Conservation (phyloP, 2,888 invertebrate genomes). For the Melanostoma scalare region DNA sequence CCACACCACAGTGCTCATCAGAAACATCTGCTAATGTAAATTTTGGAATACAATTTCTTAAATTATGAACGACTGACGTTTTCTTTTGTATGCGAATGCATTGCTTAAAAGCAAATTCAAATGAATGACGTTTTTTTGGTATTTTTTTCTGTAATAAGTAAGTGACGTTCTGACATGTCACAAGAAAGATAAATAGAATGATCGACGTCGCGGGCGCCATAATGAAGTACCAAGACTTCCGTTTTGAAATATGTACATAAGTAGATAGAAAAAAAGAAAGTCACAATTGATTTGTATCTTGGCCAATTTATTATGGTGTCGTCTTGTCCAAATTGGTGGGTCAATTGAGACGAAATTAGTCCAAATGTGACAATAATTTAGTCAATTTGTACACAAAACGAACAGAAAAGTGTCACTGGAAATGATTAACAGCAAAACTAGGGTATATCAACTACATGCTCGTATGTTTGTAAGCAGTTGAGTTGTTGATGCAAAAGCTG, state of each 20-base stretch:
- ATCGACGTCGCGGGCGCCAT: constrained; percentile 26
- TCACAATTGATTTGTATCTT: constrained; percentile 29
- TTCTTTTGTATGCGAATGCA: constrained; percentile 26
- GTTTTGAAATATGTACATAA: constrained; percentile 9
- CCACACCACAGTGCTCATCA: neutral
- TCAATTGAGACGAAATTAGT: constrained; percentile 32
- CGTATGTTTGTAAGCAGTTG: too few species aligned
- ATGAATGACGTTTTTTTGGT: neutral
- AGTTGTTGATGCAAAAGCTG: too few species aligned
- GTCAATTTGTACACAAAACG: neutral
- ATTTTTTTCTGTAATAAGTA: neutral
- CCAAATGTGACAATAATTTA: neutral
- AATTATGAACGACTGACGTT: constrained; percentile 25
- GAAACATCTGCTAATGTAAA: constrained; percentile 24
- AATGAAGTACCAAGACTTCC: constrained; percentile 27
- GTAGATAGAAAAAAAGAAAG: neutral
- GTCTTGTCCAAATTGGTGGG: constrained; percentile 13
- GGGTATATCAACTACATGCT: too few species aligned
- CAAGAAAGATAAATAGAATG: constrained; percentile 22
- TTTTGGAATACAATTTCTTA: constrained; percentile 9
- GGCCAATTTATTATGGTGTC: constrained; percentile 26
- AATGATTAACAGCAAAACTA: too few species aligned
- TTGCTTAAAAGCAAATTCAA: constrained; percentile 13
- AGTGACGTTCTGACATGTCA: constrained; percentile 28
- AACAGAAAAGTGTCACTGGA: too few species aligned